Percentiles rank a stretch among this genome's conserved stretches.
These are phyloP conservation scores for Yoshiicerus persimilis DNA, from an alignment of 1,140 invertebrate species.

Conservation along the genomic window DNA sequence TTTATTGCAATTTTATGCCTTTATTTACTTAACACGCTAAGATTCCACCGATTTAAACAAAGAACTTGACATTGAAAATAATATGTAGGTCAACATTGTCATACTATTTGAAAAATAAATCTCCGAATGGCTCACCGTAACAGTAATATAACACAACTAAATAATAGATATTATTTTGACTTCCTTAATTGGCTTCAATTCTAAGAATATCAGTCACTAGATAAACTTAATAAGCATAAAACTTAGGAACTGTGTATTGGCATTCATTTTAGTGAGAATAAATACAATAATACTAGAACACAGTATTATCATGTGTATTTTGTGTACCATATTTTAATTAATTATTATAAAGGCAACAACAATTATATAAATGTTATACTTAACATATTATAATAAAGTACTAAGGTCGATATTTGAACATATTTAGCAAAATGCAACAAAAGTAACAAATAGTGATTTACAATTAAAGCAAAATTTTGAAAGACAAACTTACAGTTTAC, in stretches of 20 bases:
- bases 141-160: not conserved
- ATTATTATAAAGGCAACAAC: not conserved
- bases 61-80: too few species aligned
- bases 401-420: not conserved
- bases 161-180: too few species aligned
- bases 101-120: not conserved
- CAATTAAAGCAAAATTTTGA: not conserved
- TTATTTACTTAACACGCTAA: too few species aligned
- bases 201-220: not conserved
- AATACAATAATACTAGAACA: not conserved
- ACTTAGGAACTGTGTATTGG: not conserved
- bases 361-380: too few species aligned
- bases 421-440: not conserved
- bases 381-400: not conserved
- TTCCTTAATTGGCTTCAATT: not conserved
- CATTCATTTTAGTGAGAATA: not conserved
- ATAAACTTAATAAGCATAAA: not conserved
- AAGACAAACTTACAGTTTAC: not conserved
- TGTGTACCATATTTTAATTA: too few species aligned
- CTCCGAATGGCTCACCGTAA: not conserved
- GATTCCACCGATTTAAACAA: too few species aligned
- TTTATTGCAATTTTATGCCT: too few species aligned
- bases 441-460: not conserved
- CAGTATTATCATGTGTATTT: too few species aligned
- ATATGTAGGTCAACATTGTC: not conserved